These are phyloP conservation scores for Drosophila pegasa DNA, from an alignment of 2,888 invertebrate species.

Conservation along the genomic window DNA sequence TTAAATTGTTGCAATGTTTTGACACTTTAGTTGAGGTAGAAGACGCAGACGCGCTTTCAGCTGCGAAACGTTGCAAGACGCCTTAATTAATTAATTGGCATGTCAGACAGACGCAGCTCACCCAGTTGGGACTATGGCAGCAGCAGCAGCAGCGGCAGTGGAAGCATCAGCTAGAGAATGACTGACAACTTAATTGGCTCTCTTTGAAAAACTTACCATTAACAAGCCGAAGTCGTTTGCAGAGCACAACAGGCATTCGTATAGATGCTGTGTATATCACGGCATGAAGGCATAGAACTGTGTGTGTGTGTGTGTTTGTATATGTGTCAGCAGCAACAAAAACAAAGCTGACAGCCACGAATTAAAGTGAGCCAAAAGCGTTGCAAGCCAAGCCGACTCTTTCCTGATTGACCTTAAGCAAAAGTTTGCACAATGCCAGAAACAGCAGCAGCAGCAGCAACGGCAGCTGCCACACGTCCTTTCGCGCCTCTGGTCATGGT, in stretches of 20 bases:
- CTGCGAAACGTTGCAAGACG: conserved; percentile 49
- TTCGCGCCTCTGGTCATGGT: conserved; percentile 19
- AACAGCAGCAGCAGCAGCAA: conserved; percentile 33
- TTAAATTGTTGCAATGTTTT: conserved; percentile 64
- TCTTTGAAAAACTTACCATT: conserved; percentile 75
- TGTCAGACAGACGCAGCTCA: conserved; percentile 37
- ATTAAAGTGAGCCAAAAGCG: conserved; percentile 55
- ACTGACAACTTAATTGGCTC: conserved; percentile 83
- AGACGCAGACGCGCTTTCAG: conserved; percentile 23
- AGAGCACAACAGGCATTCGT: conserved; percentile 24
- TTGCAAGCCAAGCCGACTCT: conserved; percentile 19
- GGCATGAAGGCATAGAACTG: background rate
- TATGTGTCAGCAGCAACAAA: conserved; percentile 24
- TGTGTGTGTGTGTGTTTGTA: background rate
- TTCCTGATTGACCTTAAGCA: conserved; percentile 64
- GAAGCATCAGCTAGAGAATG: conserved; percentile 65
- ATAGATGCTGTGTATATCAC: conserved; percentile 2
- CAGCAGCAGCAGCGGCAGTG: conserved; percentile 11
- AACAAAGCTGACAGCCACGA: conserved; percentile 46
- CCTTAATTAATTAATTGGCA: conserved; percentile 72
- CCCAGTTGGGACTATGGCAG: conserved; percentile 21
- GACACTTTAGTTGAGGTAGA: conserved; percentile 39
- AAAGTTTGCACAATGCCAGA: conserved; percentile 60
- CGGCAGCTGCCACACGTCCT: background rate
- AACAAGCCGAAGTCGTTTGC: conserved; percentile 52